Conservation (phyloP, 2,888 invertebrate genomes). For the Sussaba pulchella region DNA sequence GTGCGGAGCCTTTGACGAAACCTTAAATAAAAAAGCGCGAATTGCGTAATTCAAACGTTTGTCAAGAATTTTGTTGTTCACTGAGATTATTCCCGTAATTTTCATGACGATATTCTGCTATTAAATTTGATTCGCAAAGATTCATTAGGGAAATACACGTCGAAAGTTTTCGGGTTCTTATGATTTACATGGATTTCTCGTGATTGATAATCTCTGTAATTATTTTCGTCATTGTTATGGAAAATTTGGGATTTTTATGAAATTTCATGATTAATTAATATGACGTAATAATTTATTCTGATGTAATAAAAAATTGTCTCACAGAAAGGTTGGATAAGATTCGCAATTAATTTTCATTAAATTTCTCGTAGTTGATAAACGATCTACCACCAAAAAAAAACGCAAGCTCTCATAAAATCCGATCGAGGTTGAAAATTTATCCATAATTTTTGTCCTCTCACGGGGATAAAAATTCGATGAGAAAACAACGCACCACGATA, state of each 20-base stretch:
- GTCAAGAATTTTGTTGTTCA: too few relatives aligned
- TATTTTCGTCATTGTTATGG: too few relatives aligned
- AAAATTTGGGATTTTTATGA: too few relatives aligned
- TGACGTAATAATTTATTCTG: too few relatives aligned
- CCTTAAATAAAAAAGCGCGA: background rate
- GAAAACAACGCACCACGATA: background rate
- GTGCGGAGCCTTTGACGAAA: slow-evolving; percentile 4
- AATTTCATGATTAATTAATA: too few relatives aligned
- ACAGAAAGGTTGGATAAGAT: too few relatives aligned
- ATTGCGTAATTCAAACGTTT: background rate
- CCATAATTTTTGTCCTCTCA: background rate
- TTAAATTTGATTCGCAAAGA: background rate
- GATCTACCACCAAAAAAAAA: background rate
- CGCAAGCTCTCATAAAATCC: background rate
- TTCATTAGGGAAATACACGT: too few relatives aligned
- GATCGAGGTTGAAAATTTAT: background rate
- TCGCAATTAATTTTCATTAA: background rate
- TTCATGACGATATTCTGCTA: background rate
- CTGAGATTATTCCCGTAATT: background rate
- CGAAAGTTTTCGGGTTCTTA: too few relatives aligned
- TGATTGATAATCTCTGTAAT: too few relatives aligned
- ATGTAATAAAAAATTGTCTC: too few relatives aligned
- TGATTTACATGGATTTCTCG: background rate
- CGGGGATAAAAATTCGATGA: background rate
- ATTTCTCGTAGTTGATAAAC: background rate